phyloP scores from a whole-genome alignment of 2,797 vertebrate species.

The Alfaro cultratus region DNA sequence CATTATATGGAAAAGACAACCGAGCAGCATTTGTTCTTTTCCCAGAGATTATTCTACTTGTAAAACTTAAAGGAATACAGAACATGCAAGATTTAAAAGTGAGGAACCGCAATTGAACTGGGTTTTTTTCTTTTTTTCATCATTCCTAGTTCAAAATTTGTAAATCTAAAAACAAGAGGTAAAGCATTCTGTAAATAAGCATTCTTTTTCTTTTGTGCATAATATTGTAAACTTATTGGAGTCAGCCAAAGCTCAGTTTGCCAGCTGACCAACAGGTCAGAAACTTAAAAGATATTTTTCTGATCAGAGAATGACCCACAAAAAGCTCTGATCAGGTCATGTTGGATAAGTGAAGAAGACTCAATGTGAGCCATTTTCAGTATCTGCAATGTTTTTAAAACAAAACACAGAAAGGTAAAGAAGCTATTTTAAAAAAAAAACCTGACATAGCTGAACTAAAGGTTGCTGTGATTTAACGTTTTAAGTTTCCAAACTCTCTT shows the following conservation, averaged over 20 bases:
- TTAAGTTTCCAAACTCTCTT: background rate
- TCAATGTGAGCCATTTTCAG: background rate
- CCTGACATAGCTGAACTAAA: background rate
- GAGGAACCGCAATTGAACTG: background rate
- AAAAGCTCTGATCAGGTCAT: background rate
- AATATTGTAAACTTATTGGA: background rate
- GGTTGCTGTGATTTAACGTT: background rate
- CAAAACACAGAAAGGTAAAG: background rate
- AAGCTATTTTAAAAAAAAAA: background rate
- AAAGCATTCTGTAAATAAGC: background rate
- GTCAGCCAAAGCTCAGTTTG: background rate
- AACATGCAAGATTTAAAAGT: background rate
- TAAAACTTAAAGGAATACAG: background rate
- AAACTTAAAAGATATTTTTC: background rate
- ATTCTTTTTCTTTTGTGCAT: background rate
- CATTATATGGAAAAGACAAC: background rate
- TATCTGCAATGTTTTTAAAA: background rate
- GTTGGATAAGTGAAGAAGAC: background rate
- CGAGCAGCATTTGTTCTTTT: background rate
- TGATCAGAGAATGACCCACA: background rate
- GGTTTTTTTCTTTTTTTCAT: no score
- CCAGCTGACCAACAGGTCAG: background rate
- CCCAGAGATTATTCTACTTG: background rate
- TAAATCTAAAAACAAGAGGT: background rate
- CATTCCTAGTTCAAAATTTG: background rate